Conservation (phyloP, 2,113 vertebrate species). For the Petrocephalus microphthalmus region DNA sequence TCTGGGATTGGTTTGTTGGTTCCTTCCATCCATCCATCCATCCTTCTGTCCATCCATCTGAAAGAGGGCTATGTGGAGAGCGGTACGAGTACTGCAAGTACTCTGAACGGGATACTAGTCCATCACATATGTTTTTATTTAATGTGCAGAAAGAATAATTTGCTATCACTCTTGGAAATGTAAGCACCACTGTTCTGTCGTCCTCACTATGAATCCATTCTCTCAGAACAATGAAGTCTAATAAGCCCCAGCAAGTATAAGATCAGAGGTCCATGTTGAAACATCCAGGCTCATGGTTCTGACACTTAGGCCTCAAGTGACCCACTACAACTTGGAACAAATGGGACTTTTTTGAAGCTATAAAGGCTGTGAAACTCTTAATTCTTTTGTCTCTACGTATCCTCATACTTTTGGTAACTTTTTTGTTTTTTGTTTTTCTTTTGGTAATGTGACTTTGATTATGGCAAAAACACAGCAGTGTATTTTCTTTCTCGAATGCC, state of each 20-base stretch:
- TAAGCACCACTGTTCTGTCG: background rate
- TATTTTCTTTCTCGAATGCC: background rate
- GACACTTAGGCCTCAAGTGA: background rate
- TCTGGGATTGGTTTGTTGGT: background rate
- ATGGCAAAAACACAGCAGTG: background rate
- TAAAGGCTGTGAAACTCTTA: background rate
- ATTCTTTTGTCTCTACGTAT: background rate
- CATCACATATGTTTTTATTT: background rate
- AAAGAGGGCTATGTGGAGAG: background rate
- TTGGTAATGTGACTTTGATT: background rate
- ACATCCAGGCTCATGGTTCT: background rate
- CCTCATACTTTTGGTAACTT: background rate
- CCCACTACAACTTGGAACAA: background rate
- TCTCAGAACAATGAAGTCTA: background rate
- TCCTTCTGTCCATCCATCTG: background rate
- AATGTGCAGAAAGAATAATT: background rate
- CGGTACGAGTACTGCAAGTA: background rate
- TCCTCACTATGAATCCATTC: background rate
- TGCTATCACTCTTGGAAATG: background rate
- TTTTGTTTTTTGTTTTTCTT: background rate
- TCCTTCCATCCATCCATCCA: background rate
- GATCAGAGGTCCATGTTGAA: background rate
- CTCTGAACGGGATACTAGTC: background rate
- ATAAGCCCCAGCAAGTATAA: background rate
- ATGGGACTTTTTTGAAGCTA: background rate